Percentiles rank a stretch among this genome's conserved stretches.
Evolutionary conservation across 2,113 vertebrate genomes (phyloP).

Genomic region (Mormyrus lacerda): DNA sequence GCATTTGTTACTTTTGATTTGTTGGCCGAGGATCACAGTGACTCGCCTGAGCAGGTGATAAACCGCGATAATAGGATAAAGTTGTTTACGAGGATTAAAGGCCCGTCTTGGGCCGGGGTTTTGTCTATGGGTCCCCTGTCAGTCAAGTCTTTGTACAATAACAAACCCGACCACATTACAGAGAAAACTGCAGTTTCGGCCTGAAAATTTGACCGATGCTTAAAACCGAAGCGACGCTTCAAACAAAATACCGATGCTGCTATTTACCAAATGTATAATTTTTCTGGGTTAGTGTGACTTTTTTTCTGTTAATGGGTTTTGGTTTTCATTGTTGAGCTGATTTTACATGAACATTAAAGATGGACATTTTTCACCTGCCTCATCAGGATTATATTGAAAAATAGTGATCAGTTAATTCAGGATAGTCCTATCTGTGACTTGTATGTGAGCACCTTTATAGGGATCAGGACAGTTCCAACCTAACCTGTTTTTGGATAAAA

Average conservation of each 20-base stretch:
- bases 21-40: neutral
- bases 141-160: neutral
- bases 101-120: conserved; percentile 22
- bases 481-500: neutral
- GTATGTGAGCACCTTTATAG: neutral
- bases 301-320: neutral
- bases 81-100: conserved; percentile 33
- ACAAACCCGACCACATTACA: neutral
- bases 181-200: neutral
- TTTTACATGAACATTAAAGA: neutral
- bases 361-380: neutral
- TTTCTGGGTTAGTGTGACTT: neutral
- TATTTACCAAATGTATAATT: neutral
- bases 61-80: conserved; percentile 38
- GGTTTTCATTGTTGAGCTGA: neutral
- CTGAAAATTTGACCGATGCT: neutral
- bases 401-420: neutral
- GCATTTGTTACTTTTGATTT: conserved; percentile 11
- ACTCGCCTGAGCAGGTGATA: conserved; percentile 24
- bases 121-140: conserved; percentile 22
- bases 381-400: neutral
- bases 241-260: neutral
- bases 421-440: neutral
- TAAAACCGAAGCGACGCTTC: neutral
- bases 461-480: neutral